These are phyloP conservation scores for Diplosoma virens DNA, from an alignment of 23 tunicate genomes.

Conservation along the genomic window DNA sequence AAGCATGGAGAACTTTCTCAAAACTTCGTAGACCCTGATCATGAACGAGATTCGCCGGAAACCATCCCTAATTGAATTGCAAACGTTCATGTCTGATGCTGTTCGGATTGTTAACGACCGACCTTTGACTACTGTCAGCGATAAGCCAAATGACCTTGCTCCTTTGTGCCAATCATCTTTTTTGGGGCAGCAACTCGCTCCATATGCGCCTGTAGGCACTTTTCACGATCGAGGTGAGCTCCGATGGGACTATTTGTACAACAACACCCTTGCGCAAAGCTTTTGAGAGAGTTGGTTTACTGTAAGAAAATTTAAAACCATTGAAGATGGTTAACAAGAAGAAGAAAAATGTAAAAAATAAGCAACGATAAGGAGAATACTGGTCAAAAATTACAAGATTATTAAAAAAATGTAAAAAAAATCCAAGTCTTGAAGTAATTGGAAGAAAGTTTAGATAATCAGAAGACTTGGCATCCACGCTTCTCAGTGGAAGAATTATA, in stretches of 20 bases:
- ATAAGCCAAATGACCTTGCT: not conserved
- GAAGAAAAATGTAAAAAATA: too few species aligned
- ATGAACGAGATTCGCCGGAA: not conserved
- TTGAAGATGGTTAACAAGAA: too few species aligned
- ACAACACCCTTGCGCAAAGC: not conserved
- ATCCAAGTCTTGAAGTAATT: too few species aligned
- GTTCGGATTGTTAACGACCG: slow-evolving; percentile 16
- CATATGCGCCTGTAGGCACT: not conserved
- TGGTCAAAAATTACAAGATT: too few species aligned
- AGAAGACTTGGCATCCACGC: too few species aligned
- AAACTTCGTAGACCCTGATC: not conserved
- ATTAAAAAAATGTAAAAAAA: too few species aligned
- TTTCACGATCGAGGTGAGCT: not conserved
- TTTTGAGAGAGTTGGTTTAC: not conserved
- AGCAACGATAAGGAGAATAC: too few species aligned
- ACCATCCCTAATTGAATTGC: not conserved
- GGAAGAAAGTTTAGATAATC: too few species aligned
- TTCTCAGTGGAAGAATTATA: too few species aligned
- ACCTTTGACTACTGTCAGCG: not conserved
- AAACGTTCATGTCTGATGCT: not conserved
- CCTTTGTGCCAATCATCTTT: not conserved
- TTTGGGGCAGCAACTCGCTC: not conserved
- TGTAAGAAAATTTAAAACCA: too few species aligned
- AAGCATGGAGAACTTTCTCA: not conserved
- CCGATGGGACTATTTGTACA: not conserved